phyloP scores from a whole-genome alignment of 2,113 vertebrate species.

The Anoura caudifer region DNA sequence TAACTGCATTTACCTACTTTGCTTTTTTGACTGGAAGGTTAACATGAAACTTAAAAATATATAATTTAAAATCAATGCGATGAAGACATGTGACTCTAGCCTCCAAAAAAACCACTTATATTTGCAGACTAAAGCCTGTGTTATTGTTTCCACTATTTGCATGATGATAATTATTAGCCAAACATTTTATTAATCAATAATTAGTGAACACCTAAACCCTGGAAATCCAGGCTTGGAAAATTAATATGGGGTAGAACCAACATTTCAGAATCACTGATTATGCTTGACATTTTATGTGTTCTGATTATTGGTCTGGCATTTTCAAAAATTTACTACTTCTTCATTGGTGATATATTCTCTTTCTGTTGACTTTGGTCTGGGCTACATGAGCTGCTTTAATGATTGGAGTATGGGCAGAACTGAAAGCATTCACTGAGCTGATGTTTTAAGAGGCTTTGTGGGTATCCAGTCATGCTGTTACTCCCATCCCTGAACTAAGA shows the following conservation, averaged over 20 bases:
- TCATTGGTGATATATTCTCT: not conserved
- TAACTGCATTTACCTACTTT: not conserved
- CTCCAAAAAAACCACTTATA: not conserved
- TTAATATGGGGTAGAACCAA: not conserved
- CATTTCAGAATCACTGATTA: not conserved
- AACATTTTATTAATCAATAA: not conserved
- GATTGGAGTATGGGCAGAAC: not conserved
- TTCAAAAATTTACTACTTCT: not conserved
- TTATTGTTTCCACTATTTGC: not conserved
- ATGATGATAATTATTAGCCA: conserved; percentile 10
- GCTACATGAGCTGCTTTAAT: not conserved
- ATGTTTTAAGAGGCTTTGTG: not conserved
- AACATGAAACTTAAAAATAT: not conserved
- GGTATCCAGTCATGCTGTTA: not conserved
- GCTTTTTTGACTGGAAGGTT: not conserved
- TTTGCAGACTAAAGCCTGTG: not conserved
- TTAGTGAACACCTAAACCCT: not conserved
- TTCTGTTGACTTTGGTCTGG: not conserved
- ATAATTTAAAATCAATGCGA: not conserved
- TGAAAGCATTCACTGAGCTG: not conserved
- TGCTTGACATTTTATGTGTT: not conserved
- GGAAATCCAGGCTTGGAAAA: not conserved
- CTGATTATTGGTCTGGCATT: not conserved
- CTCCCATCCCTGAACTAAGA: not conserved
- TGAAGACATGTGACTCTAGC: not conserved